Conservation (phyloP, 2,113 vertebrate genomes). For the Chiloscyllium plagiosum region DNA sequence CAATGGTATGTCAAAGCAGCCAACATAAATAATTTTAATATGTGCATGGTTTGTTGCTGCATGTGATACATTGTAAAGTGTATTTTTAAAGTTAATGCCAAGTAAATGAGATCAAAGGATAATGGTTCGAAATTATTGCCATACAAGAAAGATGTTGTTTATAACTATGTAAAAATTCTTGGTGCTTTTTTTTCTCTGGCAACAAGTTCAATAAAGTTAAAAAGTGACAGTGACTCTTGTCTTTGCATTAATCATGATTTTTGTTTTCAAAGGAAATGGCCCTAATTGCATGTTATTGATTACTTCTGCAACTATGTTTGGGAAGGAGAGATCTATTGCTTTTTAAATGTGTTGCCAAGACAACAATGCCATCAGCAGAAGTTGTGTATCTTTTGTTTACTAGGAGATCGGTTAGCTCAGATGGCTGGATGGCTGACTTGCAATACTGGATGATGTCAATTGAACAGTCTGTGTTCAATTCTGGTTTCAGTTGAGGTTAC, state of each 20-base stretch:
- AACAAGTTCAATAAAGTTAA: background rate
- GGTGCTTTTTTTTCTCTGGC: background rate
- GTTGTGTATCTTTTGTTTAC: conserved; percentile 16
- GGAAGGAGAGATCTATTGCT: conserved; percentile 26
- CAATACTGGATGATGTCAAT: too few relatives aligned
- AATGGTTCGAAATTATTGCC: background rate
- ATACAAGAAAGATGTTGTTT: conserved; percentile 1
- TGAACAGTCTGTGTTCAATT: too few relatives aligned
- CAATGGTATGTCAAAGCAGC: background rate
- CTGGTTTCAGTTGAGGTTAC: too few relatives aligned
- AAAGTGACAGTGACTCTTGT: background rate
- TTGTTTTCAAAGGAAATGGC: background rate
- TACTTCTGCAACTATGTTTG: conserved; percentile 16
- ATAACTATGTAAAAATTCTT: background rate
- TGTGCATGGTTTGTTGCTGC: background rate
- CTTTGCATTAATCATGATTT: background rate
- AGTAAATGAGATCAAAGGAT: conserved; percentile 11
- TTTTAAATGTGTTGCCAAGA: conserved; percentile 13
- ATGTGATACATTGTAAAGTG: background rate
- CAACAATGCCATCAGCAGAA: conserved; percentile 26
- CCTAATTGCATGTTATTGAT: background rate
- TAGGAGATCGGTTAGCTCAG: too few relatives aligned
- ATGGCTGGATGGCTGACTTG: too few relatives aligned
- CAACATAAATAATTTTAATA: conserved; percentile 27
- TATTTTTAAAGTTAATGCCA: conserved; percentile 13